These are phyloP conservation scores for Papilio aristodemus DNA, from an alignment of 1,140 invertebrate genomes.

Conservation along the genomic window DNA sequence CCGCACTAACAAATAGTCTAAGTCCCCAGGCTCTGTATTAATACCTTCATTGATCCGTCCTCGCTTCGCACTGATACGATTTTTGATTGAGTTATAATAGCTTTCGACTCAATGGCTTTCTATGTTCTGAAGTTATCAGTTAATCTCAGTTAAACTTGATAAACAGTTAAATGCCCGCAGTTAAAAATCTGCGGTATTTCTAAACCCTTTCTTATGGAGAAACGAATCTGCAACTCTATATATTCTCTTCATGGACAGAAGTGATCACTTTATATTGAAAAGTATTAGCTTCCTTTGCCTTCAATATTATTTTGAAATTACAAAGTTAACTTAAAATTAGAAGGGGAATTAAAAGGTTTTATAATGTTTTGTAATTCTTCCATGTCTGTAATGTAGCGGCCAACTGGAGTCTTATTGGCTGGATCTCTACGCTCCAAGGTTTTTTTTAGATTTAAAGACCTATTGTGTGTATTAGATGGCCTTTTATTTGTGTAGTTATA, in stretches of 20 bases:
- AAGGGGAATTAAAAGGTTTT: background rate
- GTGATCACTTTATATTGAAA: too few relatives aligned
- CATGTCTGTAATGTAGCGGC: slow-evolving; percentile 65
- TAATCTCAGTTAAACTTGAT: too few relatives aligned
- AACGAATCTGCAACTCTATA: too few relatives aligned
- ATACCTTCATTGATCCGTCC: background rate
- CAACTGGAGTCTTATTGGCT: slow-evolving; percentile 52
- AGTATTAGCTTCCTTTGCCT: too few relatives aligned
- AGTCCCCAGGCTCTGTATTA: background rate
- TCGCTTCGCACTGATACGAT: slow-evolving; percentile 2
- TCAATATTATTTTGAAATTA: too few relatives aligned
- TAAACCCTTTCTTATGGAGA: too few relatives aligned
- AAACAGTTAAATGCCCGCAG: too few relatives aligned
- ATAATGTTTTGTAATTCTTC: slow-evolving; percentile 43
- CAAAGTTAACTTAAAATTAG: too few relatives aligned
- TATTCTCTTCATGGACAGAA: too few relatives aligned
- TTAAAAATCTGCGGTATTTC: too few relatives aligned
- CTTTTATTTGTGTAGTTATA: too few relatives aligned
- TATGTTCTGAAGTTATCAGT: too few relatives aligned
- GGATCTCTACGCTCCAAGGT: slow-evolving; percentile 53
- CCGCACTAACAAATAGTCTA: slow-evolving; percentile 1
- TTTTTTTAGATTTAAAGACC: slow-evolving; percentile 23
- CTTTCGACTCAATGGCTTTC: background rate
- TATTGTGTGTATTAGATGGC: background rate
- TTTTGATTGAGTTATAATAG: slow-evolving; percentile 4